Conservation (phyloP, 2,888 invertebrate species). For the Tachina lurida region DNA sequence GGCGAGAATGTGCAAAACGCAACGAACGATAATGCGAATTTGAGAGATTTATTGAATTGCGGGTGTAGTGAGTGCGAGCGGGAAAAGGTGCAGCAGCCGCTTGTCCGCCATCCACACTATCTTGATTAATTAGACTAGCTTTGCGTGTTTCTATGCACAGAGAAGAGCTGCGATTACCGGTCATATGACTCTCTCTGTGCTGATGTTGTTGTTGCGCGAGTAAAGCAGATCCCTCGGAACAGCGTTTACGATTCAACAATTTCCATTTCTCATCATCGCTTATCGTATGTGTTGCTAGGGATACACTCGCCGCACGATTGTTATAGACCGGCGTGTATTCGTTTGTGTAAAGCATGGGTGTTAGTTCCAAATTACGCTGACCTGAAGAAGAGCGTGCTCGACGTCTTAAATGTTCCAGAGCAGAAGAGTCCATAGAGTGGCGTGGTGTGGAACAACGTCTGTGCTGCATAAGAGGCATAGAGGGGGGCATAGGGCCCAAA, state of each 20-base stretch:
- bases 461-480: slow-evolving; percentile 80
- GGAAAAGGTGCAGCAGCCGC: slow-evolving; percentile 66
- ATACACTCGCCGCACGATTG: slow-evolving; percentile 80
- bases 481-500: slow-evolving; percentile 74
- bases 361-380: slow-evolving; percentile 80
- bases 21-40: slow-evolving; percentile 82
- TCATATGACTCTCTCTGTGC: slow-evolving; percentile 55
- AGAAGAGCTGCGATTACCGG: slow-evolving; percentile 76
- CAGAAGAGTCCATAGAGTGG: slow-evolving; percentile 75
- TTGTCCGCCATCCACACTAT: slow-evolving; percentile 55
- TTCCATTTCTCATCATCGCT: slow-evolving; percentile 83
- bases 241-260: slow-evolving; percentile 81
- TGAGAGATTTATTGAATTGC: slow-evolving; percentile 81
- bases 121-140: slow-evolving; percentile 62
- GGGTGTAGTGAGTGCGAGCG: slow-evolving; percentile 79
- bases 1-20: slow-evolving; percentile 81
- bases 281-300: slow-evolving; percentile 77
- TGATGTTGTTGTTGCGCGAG: slow-evolving; percentile 38
- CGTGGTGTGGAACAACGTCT: slow-evolving; percentile 79
- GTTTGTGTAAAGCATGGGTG: slow-evolving; percentile 77
- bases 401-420: slow-evolving; percentile 74
- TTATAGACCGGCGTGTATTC: slow-evolving; percentile 82
- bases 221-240: slow-evolving; percentile 77
- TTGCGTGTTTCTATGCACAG: slow-evolving; percentile 68
- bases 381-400: slow-evolving; percentile 78